These are phyloP conservation scores for Erebia palarica DNA, from an alignment of 2,888 invertebrate species.

Conservation along the genomic window DNA sequence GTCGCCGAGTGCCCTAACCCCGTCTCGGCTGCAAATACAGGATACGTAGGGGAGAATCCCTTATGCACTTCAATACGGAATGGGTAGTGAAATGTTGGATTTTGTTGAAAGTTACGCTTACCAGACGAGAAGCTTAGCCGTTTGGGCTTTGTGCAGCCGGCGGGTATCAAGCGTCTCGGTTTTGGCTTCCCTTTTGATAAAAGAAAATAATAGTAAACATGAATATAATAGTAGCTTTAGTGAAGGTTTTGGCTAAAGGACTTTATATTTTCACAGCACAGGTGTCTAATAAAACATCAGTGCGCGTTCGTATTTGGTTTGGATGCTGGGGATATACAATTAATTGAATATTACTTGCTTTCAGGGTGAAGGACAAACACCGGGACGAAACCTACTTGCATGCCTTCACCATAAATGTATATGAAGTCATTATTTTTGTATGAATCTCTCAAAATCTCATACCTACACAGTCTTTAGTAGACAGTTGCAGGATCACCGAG, in stretches of 20 bases:
- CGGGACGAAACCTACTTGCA: neutral
- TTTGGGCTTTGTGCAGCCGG: constrained; percentile 57
- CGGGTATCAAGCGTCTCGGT: constrained; percentile 53
- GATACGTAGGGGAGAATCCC: constrained; percentile 66
- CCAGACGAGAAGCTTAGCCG: constrained; percentile 61
- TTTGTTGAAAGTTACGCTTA: constrained; percentile 67
- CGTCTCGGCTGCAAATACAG: constrained; percentile 59
- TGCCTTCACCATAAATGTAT: too few species aligned
- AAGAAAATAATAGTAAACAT: constrained; percentile 50
- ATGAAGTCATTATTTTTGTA: too few species aligned
- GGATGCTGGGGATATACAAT: neutral
- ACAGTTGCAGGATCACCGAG: too few species aligned
- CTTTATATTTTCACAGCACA: too few species aligned
- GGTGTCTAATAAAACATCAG: too few species aligned
- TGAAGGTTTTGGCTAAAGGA: too few species aligned
- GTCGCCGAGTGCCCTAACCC: constrained; percentile 57
- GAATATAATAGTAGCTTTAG: constrained; percentile 42
- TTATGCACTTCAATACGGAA: constrained; percentile 63
- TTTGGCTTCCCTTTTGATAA: constrained; percentile 64
- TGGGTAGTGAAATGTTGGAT: constrained; percentile 68
- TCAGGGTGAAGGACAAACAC: neutral
- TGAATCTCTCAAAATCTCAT: too few species aligned
- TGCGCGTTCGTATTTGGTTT: too few species aligned
- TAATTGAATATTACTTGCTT: neutral
- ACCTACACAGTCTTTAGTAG: too few species aligned